A percentile compares a stretch with the other conserved stretches of the same genome.
Conservation (phyloP, 1,140 invertebrate genomes). For the Pinna nobilis region DNA sequence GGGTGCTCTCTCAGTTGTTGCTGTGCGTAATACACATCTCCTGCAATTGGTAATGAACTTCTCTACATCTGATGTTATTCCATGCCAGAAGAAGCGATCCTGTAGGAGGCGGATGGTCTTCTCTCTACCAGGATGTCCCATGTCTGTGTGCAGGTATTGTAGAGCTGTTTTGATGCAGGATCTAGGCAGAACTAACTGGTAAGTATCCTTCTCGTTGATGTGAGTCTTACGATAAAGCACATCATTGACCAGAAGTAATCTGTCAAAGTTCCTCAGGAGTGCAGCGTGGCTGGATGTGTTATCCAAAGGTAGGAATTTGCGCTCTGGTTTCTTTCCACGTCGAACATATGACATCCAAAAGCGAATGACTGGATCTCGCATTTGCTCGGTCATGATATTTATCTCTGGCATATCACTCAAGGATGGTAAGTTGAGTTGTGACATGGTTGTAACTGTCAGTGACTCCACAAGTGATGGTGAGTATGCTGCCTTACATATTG, state of each 20-base stretch:
- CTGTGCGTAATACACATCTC: too few species aligned
- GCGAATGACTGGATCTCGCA: background rate
- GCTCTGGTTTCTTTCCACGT: background rate
- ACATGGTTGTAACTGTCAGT: background rate
- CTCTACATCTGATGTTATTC: too few species aligned
- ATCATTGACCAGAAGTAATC: background rate
- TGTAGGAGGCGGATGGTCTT: background rate
- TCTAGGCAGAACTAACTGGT: slow-evolving; percentile 18
- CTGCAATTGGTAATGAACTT: too few species aligned
- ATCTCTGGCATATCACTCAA: background rate
- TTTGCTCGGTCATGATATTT: background rate
- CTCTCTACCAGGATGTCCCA: background rate
- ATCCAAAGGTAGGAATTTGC: background rate
- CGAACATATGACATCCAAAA: background rate
- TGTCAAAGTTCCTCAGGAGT: slow-evolving; percentile 3
- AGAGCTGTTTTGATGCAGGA: background rate
- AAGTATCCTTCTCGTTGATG: background rate
- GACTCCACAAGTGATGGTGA: background rate
- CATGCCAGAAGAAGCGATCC: slow-evolving; percentile 28
- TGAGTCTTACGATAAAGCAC: background rate
- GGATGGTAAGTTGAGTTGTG: background rate
- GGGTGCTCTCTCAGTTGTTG: background rate
- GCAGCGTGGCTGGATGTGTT: background rate
- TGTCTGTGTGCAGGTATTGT: background rate
- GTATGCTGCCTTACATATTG: too few species aligned